These are phyloP conservation scores for Penaeus vannamei DNA, from an alignment of 1,140 invertebrate species.

Conservation along the genomic window DNA sequence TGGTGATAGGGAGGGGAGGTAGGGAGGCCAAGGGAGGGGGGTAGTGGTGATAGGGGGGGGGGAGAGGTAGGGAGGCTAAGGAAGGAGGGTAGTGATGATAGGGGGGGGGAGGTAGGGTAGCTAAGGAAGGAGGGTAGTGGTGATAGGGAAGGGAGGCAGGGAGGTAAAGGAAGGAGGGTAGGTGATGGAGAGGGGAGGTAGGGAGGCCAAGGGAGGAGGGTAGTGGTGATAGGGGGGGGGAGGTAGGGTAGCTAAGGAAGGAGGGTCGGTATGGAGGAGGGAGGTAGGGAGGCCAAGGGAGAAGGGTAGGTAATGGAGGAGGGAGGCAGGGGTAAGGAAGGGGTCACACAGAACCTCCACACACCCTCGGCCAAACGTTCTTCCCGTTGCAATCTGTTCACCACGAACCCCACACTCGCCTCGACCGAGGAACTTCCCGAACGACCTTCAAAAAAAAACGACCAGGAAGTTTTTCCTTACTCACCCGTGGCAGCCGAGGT, in stretches of 20 bases:
- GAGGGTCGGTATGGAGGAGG: not conserved
- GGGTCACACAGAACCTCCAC: too few relatives aligned
- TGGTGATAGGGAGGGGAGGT: not conserved
- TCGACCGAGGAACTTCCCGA: not conserved
- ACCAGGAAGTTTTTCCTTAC: not conserved
- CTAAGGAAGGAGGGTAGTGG: too few relatives aligned
- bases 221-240: not conserved
- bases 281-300: not conserved
- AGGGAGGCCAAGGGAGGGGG: not conserved
- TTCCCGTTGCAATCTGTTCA: too few relatives aligned
- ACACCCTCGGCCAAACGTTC: too few relatives aligned
- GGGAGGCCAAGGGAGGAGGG: too few relatives aligned
- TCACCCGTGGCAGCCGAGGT: constrained; percentile 44
- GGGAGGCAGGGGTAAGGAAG: not conserved
- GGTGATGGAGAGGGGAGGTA: too few relatives aligned
- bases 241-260: not conserved
- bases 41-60: not conserved
- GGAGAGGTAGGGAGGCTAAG: not conserved
- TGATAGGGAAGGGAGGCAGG: too few relatives aligned
- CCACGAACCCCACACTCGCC: too few relatives aligned
- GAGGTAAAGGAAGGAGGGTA: too few relatives aligned
- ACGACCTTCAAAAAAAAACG: not conserved
- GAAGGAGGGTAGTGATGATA: too few relatives aligned
- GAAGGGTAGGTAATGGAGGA: not conserved
- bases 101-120: too few relatives aligned